Percentiles rank a stretch among this genome's conserved stretches.
Conservation (phyloP, 1,140 invertebrate genomes). For the Drosophila elegans region DNA sequence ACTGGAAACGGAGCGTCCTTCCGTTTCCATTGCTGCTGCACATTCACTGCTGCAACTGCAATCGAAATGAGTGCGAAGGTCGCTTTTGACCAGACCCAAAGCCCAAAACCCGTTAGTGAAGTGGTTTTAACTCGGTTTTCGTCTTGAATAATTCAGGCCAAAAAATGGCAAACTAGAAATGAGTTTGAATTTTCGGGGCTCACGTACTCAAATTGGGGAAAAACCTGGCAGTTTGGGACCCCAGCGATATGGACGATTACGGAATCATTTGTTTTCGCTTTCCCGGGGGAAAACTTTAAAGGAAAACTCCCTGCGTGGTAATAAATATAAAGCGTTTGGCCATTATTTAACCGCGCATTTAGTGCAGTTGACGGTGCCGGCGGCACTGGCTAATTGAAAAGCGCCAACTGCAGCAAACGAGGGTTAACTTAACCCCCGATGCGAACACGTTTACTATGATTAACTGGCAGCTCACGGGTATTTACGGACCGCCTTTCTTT, state of each 20-base stretch:
- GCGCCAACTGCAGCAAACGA: neutral
- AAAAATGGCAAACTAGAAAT: neutral
- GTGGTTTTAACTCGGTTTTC: slow-evolving; percentile 6
- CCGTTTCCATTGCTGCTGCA: slow-evolving; percentile 20
- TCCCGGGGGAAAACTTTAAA: neutral
- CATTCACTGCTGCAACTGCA: slow-evolving; percentile 26
- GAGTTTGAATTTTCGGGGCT: neutral
- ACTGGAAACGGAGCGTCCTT: slow-evolving; percentile 32
- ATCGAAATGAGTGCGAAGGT: slow-evolving; percentile 46
- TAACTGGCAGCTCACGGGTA: neutral
- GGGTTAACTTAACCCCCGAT: slow-evolving; percentile 1
- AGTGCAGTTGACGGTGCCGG: slow-evolving; percentile 8
- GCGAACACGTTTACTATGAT: neutral
- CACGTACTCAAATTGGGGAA: neutral
- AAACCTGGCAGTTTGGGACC: neutral
- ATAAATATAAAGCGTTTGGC: slow-evolving; percentile 17
- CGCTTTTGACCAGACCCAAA: slow-evolving; percentile 10
- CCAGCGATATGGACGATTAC: slow-evolving; percentile 2
- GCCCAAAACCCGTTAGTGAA: slow-evolving; percentile 9
- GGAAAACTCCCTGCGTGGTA: neutral
- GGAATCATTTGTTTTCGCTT: slow-evolving; percentile 8
- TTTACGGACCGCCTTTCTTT: neutral
- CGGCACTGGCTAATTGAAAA: slow-evolving; percentile 7
- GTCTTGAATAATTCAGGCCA: slow-evolving; percentile 7
- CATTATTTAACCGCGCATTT: slow-evolving; percentile 20